Base-by-base conservation (phyloP, 2,797 vertebrate genomes). In the Lacerta agilis region DNA sequence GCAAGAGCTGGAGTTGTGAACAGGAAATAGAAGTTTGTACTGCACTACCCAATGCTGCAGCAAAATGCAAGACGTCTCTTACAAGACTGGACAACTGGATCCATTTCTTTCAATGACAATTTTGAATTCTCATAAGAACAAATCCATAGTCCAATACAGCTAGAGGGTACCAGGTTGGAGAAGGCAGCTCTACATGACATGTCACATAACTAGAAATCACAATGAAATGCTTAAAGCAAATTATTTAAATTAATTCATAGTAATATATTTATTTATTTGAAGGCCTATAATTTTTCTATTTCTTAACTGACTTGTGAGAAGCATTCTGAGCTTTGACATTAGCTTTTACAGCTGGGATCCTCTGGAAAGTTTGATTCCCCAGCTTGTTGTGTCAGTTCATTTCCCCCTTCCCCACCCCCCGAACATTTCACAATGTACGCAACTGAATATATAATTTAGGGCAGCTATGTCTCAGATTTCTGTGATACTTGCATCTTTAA, bases 1-100 rank as follows among this genome's bases (percentile, higher is more conserved):
- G 89, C 96, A 98, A 95, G 98, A 99, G 75, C 92, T 99, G 1
- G 97, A 99, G 83, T 92, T 99, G 45, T 99, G 91, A 93, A 81
- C 1, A 29, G 1, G 11, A 72, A 45, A 41, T 0, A 45, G 0
- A 27, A 1, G 33, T 58, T 18, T 72, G 67, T 41, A 71, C 23
- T 0, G 41, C 27, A 29, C 66, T 4, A 1, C 0, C 0, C 25
- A 81, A 4, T 58, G 3, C 80, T 76, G 77, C 77, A 43, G 8
- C 3, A 1, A 1, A 0, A 17, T 2, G 29, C 33, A 58, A 43
- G 29, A 0, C 0, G 10, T 49, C 72, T 43, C 0, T 0, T 0
- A 4, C 23, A 3, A 23, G 23, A 1, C 38, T 61, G 73, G 49
- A 23, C 25, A 71, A 10, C 41, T 33, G 18, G 41, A 36, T 13